A percentile compares a stretch with the other conserved stretches of the same genome.
Evolutionary conservation across 2,113 vertebrate genomes (phyloP).

Genomic region (Pycnonotus jocosus): DNA sequence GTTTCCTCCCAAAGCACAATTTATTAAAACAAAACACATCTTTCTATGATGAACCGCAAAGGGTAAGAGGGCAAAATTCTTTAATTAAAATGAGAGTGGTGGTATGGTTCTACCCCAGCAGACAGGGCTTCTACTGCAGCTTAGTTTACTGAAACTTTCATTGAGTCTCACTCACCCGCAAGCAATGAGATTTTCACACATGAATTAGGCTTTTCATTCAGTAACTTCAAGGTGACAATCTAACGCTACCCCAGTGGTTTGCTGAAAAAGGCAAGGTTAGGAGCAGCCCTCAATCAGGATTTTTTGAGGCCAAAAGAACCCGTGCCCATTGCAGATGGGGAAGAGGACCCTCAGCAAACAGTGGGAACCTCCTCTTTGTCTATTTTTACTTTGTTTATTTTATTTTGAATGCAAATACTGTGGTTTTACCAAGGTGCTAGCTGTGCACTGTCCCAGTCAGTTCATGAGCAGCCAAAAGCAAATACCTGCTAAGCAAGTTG

Average conservation of each 20-base stretch:
- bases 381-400: neutral
- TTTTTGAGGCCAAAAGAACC: neutral
- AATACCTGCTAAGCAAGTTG: neutral
- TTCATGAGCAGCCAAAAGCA: neutral
- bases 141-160: constrained; percentile 50
- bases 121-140: neutral
- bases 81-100: constrained; percentile 47
- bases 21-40: constrained; percentile 65
- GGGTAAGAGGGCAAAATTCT: constrained; percentile 28
- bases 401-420: neutral
- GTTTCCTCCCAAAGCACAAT: constrained; percentile 46
- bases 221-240: constrained; percentile 23
- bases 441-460: neutral
- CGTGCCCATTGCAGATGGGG: neutral
- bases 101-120: neutral
- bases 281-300: neutral
- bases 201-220: constrained; percentile 60
- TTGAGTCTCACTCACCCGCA: constrained; percentile 45
- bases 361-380: neutral
- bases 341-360: neutral
- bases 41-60: constrained; percentile 51
- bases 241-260: neutral
- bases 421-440: neutral
- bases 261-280: neutral
- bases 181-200: constrained; percentile 62